Percentiles rank a stretch among this genome's conserved stretches.
Evolutionary conservation across 2,888 invertebrate species (phyloP).

Genomic region (Autographa gamma): DNA sequence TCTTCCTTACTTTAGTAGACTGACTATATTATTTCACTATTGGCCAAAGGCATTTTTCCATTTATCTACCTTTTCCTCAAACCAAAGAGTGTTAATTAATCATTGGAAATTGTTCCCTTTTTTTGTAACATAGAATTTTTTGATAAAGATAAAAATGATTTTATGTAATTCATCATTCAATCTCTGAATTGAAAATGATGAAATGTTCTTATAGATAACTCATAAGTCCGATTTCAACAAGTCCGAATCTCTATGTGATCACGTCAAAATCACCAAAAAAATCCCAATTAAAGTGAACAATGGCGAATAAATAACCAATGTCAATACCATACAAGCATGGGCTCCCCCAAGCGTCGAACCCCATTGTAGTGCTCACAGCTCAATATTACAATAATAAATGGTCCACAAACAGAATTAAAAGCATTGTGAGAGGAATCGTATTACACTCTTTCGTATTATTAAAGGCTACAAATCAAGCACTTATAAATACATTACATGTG

Average conservation of each 20-base stretch:
- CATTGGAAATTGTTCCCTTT: too few relatives aligned
- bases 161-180: too few relatives aligned
- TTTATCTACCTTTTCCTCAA: too few relatives aligned
- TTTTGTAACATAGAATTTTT: too few relatives aligned
- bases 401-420: slow-evolving; percentile 70
- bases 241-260: slow-evolving; percentile 8
- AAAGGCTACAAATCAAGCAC: slow-evolving; percentile 74
- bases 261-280: slow-evolving; percentile 1
- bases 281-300: slow-evolving; percentile 45
- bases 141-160: too few relatives aligned
- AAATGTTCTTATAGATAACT: not conserved
- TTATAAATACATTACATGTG: slow-evolving; percentile 58
- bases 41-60: too few relatives aligned
- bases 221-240: not conserved
- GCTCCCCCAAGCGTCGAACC: slow-evolving; percentile 51
- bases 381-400: slow-evolving; percentile 73
- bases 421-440: slow-evolving; percentile 62
- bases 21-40: not conserved
- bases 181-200: not conserved
- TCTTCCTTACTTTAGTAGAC: not conserved
- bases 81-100: too few relatives aligned
- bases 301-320: slow-evolving; percentile 68
- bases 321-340: slow-evolving; percentile 64
- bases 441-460: slow-evolving; percentile 64
- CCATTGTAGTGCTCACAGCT: slow-evolving; percentile 61